These are phyloP conservation scores for Drosophila pseudoananassae DNA, from an alignment of 1,140 invertebrate species.

Conservation along the genomic window DNA sequence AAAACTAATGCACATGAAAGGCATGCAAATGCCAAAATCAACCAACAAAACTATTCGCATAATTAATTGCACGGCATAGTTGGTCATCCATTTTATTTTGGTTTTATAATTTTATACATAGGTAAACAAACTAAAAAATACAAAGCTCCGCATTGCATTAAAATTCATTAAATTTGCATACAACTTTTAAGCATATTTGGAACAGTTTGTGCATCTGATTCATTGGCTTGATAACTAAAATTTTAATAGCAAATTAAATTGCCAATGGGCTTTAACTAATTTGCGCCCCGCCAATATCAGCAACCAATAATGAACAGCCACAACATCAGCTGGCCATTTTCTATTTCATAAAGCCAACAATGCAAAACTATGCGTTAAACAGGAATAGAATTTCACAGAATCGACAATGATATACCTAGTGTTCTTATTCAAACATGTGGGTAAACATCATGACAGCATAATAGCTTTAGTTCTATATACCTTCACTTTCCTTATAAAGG, in stretches of 20 bases:
- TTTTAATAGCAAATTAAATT: constrained; percentile 54
- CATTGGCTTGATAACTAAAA: constrained; percentile 29
- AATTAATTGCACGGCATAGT: constrained; percentile 46
- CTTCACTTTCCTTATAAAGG: neutral
- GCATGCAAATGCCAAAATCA: constrained; percentile 40
- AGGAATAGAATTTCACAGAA: neutral
- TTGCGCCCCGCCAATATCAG: constrained; percentile 26
- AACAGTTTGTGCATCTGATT: constrained; percentile 38
- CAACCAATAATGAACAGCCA: constrained; percentile 30
- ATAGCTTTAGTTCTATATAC: neutral
- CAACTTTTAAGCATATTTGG: constrained; percentile 48
- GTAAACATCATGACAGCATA: neutral
- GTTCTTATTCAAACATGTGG: neutral
- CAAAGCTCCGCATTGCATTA: constrained; percentile 17
- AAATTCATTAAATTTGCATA: constrained; percentile 48
- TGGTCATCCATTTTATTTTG: constrained; percentile 40
- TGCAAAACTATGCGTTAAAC: constrained; percentile 3
- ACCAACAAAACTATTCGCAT: constrained; percentile 35
- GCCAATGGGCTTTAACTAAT: constrained; percentile 39
- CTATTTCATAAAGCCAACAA: constrained; percentile 1
- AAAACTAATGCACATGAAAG: constrained; percentile 29
- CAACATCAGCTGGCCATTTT: constrained; percentile 25
- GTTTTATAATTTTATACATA: constrained; percentile 30
- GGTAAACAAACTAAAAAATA: constrained; percentile 16
- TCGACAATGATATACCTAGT: constrained; percentile 6